Conservation (phyloP, 2,888 invertebrate genomes). For the Macaria notata region DNA sequence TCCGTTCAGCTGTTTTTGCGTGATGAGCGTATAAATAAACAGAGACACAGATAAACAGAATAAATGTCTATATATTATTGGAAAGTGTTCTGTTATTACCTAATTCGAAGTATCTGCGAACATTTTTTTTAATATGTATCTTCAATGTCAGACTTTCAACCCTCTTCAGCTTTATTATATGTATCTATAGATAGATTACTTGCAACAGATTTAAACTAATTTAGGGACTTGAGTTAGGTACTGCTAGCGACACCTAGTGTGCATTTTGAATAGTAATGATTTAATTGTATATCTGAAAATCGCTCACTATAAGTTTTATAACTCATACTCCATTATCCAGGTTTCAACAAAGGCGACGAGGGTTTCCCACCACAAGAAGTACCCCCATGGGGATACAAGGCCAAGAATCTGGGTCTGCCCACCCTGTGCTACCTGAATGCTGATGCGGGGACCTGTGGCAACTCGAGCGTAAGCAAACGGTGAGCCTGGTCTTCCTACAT, state of each 20-base stretch:
- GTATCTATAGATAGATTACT: too few relatives aligned
- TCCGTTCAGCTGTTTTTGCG: too few relatives aligned
- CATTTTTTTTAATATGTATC: too few relatives aligned
- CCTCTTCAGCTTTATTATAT: too few relatives aligned
- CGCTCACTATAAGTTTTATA: too few relatives aligned
- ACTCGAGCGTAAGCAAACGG: not conserved
- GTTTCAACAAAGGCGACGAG: not conserved
- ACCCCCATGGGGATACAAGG: slow-evolving; percentile 3
- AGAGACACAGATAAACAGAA: too few relatives aligned
- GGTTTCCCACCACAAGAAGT: not conserved
- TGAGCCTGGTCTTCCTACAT: too few relatives aligned
- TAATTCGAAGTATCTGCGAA: too few relatives aligned
- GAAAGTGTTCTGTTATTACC: not conserved
- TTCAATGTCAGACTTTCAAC: too few relatives aligned
- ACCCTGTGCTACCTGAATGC: not conserved
- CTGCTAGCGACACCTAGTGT: not conserved
- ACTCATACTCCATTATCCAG: not conserved
- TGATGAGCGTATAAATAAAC: too few relatives aligned
- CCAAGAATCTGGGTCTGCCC: not conserved
- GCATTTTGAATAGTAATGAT: too few relatives aligned
- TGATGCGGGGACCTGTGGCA: not conserved
- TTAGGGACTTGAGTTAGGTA: not conserved
- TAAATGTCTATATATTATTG: not conserved
- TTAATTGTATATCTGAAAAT: not conserved
- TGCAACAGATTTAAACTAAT: too few relatives aligned